Evolutionary conservation across 2,888 invertebrate genomes (phyloP).

Genomic region (Drosophila mulleri): DNA sequence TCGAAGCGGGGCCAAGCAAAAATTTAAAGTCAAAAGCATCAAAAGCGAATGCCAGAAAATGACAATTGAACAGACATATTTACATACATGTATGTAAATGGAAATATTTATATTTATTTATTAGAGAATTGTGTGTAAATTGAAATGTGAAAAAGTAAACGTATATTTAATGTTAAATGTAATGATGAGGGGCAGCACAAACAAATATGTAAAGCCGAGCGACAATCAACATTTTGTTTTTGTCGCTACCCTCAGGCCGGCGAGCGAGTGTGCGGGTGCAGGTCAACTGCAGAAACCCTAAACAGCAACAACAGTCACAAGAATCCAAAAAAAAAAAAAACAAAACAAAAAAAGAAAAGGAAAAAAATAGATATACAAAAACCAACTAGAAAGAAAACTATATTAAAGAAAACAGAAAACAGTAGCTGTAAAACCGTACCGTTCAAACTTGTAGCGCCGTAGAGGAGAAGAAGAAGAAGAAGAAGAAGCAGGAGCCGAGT

Average conservation of each 20-base stretch:
- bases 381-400: no score
- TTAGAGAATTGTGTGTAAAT: neutral
- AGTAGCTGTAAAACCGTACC: neutral
- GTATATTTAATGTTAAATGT: slow-evolving; percentile 24
- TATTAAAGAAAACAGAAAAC: neutral
- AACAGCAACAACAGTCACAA: neutral
- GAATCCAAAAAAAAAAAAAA: neutral
- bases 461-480: neutral
- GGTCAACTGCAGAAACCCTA: slow-evolving; percentile 8
- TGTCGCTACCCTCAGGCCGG: slow-evolving; percentile 48
- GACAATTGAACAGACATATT: slow-evolving; percentile 12
- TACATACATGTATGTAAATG: neutral
- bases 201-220: slow-evolving; percentile 58
- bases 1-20: neutral
- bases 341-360: neutral
- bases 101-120: neutral
- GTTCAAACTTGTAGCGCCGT: neutral
- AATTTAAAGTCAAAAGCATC: neutral
- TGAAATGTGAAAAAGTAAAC: slow-evolving; percentile 33
- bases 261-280: slow-evolving; percentile 21
- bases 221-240: slow-evolving; percentile 56
- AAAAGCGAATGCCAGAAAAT: no score
- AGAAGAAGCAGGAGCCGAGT: neutral
- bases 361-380: neutral
- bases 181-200: slow-evolving; percentile 63